A percentile compares a stretch with the other conserved stretches of the same genome.
Evolutionary conservation across 2,888 invertebrate species (phyloP).

Genomic region (Rhagonycha lutea): DNA sequence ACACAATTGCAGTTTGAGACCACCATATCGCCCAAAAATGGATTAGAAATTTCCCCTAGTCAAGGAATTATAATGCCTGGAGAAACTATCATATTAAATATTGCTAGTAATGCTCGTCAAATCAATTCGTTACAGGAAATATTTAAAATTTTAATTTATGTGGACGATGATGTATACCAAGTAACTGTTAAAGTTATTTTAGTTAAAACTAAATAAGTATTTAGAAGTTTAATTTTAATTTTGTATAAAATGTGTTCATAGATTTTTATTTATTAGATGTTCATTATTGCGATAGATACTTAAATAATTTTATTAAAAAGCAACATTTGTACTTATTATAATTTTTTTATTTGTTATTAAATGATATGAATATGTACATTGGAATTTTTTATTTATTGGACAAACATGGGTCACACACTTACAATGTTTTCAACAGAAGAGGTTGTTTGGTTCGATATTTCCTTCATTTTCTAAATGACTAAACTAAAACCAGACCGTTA

Average conservation of each 20-base stretch:
- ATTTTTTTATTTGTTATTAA: background rate
- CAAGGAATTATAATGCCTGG: constrained; percentile 34
- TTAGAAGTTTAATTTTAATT: background rate
- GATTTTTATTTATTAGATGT: background rate
- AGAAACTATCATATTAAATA: constrained; percentile 35
- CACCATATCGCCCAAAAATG: background rate
- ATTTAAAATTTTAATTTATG: constrained; percentile 40
- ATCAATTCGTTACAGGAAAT: constrained; percentile 12
- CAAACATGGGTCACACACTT: too few species aligned
- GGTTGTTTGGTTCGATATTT: too few species aligned
- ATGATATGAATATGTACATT: too few species aligned
- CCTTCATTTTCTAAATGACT: too few species aligned
- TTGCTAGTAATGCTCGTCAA: constrained; percentile 36
- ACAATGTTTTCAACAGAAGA: too few species aligned
- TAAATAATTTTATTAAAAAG: background rate
- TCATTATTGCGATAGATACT: background rate
- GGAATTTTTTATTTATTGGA: too few species aligned
- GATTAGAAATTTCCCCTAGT: constrained; percentile 18
- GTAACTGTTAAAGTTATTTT: constrained; percentile 40
- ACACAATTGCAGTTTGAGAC: constrained; percentile 27
- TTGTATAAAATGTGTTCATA: constrained; percentile 31
- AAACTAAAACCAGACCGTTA: too few species aligned
- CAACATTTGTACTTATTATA: background rate
- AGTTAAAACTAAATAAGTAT: constrained; percentile 6
- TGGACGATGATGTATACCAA: constrained; percentile 43